Percentiles rank a stretch among this genome's conserved stretches.
Conservation (phyloP, 2,888 invertebrate species). For the Psylliodes chrysocephalus region DNA sequence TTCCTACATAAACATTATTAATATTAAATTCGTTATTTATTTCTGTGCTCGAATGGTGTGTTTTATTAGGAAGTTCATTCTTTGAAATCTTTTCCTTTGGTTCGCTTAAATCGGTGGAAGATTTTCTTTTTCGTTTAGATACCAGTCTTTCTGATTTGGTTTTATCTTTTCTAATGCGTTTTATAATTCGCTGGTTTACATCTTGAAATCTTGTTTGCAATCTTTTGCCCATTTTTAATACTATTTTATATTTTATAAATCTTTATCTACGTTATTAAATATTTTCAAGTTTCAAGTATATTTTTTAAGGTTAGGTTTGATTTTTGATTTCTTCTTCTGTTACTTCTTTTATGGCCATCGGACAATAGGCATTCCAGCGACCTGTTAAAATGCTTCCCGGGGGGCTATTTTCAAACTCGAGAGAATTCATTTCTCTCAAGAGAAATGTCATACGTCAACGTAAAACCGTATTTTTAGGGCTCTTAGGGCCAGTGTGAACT, state of each 20-base stretch:
- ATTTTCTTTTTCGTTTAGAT: not conserved
- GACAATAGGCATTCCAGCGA: no score
- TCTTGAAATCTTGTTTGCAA: conserved; percentile 38
- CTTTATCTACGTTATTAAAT: not conserved
- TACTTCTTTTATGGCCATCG: no score
- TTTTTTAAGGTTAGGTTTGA: no score
- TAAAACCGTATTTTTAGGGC: no score
- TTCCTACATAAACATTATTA: conserved; percentile 13
- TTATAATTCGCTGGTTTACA: conserved; percentile 36
- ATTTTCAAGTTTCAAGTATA: no score
- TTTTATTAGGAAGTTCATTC: not conserved
- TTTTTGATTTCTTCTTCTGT: no score
- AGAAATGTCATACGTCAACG: no score
- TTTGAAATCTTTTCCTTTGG: not conserved
- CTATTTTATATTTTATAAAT: not conserved
- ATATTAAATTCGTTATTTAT: not conserved
- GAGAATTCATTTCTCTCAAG: no score
- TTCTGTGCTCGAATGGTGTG: not conserved
- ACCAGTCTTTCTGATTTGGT: not conserved
- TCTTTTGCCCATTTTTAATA: conserved; percentile 41
- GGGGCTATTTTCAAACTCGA: no score
- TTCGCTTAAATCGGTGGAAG: not conserved
- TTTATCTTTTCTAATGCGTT: conserved; percentile 15
- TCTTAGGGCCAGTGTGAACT: no score
- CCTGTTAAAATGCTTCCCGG: no score